Percentiles rank a stretch among this genome's conserved stretches.
These are phyloP conservation scores for Pangasius larnaudii DNA, from an alignment of 2,797 vertebrate genomes.

Conservation along the genomic window DNA sequence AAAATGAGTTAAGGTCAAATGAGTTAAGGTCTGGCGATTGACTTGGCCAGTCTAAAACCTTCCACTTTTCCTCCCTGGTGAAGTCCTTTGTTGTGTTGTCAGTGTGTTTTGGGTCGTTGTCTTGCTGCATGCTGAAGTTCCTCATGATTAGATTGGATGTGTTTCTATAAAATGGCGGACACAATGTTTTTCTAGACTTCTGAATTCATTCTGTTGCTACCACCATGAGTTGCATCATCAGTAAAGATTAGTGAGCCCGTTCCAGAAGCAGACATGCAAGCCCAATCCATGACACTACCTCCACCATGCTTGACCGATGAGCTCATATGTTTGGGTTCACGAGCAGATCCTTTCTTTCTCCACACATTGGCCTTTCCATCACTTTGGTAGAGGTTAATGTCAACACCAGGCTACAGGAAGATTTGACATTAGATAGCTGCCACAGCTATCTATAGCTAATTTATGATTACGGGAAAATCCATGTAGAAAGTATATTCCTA, in stretches of 20 bases:
- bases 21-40: too few relatives aligned
- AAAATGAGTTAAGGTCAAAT: neutral
- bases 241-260: neutral
- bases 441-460: neutral
- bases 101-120: too few relatives aligned
- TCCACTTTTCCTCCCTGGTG: neutral
- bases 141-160: neutral
- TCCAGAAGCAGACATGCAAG: neutral
- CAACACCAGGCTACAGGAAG: neutral
- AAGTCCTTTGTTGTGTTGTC: neutral
- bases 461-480: neutral
- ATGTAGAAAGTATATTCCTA: neutral
- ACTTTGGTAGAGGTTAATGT: neutral
- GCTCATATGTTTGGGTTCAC: neutral
- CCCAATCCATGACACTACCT: neutral
- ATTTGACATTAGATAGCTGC: too few relatives aligned
- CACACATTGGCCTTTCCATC: neutral
- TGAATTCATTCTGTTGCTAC: neutral
- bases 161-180: neutral
- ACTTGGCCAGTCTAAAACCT: too few relatives aligned
- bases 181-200: neutral
- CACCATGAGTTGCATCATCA: neutral
- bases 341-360: neutral
- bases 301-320: neutral
- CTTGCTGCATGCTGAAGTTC: neutral